Conservation (phyloP, 2,888 invertebrate species). For the Brenthis daphne region DNA sequence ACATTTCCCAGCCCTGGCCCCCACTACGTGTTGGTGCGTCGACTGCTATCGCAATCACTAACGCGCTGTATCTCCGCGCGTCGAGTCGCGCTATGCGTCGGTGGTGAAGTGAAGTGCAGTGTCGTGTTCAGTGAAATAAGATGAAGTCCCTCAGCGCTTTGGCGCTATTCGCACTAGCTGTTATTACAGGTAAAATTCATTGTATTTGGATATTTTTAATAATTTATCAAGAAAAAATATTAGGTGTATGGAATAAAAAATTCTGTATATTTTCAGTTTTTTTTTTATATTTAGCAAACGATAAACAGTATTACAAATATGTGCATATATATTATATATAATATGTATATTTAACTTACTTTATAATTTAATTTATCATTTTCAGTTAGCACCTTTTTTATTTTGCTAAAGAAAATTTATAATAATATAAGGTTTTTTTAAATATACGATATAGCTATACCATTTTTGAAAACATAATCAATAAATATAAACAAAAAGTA, state of each 20-base stretch:
- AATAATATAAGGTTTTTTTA: no score
- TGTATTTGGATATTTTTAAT: background rate
- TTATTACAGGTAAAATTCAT: constrained; percentile 63
- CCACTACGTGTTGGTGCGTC: constrained; percentile 51
- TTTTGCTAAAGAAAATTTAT: no score
- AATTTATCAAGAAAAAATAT: no score
- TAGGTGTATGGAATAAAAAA: no score
- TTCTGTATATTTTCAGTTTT: background rate
- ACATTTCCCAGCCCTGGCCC: constrained; percentile 69
- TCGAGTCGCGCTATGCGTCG: constrained; percentile 64
- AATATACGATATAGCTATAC: no score
- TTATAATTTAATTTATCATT: no score
- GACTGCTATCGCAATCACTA: constrained; percentile 41
- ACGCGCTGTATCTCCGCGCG: constrained; percentile 77
- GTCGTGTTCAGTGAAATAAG: constrained; percentile 57
- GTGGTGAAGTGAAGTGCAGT: constrained; percentile 76
- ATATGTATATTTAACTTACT: no score
- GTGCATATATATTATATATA: no score
- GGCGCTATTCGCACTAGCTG: constrained; percentile 62
- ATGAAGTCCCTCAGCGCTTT: constrained; percentile 70
- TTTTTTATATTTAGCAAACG: no score
- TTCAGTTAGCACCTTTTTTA: no score
- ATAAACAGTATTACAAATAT: no score
- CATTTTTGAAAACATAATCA: background rate
- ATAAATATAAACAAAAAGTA: background rate